These are phyloP conservation scores for Thera obeliscata DNA, from an alignment of 2,888 invertebrate genomes.

Conservation along the genomic window DNA sequence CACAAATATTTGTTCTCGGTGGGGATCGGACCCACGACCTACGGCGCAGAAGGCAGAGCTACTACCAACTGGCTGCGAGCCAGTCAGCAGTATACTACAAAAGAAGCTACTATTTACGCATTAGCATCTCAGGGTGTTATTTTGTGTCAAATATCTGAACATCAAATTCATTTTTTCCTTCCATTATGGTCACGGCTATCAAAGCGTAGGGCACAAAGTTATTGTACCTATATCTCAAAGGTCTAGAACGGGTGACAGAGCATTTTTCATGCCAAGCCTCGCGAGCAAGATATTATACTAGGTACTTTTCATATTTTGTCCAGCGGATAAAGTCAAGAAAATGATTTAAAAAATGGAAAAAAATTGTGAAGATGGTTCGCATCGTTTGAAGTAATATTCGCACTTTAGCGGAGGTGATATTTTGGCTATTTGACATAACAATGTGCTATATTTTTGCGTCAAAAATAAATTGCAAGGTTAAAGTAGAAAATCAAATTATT, in stretches of 20 bases:
- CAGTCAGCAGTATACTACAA: no score
- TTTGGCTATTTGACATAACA: no score
- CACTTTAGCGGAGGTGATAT: no score
- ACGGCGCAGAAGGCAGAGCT: no score
- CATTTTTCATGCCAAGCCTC: constrained; percentile 35
- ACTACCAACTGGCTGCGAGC: no score
- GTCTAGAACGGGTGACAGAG: constrained; percentile 34
- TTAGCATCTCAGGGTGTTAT: not conserved
- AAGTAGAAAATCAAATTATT: no score
- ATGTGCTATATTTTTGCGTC: no score
- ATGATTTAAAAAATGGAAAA: constrained; percentile 14
- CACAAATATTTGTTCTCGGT: no score
- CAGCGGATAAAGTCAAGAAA: constrained; percentile 17
- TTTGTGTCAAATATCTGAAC: constrained; percentile 1
- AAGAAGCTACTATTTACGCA: not conserved
- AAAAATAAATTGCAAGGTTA: no score
- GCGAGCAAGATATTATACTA: constrained; percentile 28
- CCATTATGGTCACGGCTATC: constrained; percentile 3
- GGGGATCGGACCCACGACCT: no score
- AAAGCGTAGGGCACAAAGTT: constrained; percentile 25
- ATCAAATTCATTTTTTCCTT: constrained; percentile 9
- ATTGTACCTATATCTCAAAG: constrained; percentile 37
- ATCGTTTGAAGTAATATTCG: no score
- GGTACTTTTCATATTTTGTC: constrained; percentile 31
- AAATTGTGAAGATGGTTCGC: not conserved